Conservation (phyloP, 2,113 vertebrate species). For the Rostratula benghalensis region DNA sequence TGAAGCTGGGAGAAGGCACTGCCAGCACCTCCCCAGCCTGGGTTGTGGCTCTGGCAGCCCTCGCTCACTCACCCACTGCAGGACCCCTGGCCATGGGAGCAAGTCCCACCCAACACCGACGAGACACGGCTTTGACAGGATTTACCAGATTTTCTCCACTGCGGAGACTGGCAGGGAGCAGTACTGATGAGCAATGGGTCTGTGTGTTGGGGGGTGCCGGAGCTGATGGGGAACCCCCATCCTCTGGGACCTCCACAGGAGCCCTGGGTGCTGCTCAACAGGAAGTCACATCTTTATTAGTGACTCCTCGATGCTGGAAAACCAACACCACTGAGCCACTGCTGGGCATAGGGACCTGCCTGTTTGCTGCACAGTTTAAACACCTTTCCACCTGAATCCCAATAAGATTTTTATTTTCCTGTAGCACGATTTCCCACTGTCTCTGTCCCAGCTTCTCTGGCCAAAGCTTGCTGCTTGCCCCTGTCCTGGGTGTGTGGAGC, state of each 20-base stretch:
- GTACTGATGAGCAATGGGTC: fast-evolving
- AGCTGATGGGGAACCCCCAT: background rate
- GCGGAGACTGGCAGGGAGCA: background rate
- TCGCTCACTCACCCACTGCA: fast-evolving
- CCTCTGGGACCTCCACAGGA: background rate
- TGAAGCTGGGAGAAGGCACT: background rate
- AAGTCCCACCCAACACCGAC: background rate
- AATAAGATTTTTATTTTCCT: background rate
- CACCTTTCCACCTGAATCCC: background rate
- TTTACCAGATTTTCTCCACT: background rate
- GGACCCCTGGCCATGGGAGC: background rate
- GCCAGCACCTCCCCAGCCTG: background rate
- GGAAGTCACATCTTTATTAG: background rate
- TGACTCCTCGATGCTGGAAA: fast-evolving
- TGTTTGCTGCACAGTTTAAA: background rate
- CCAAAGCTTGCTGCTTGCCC: background rate
- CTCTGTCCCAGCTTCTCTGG: background rate
- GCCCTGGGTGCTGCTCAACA: background rate
- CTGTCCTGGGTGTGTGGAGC: fast-evolving
- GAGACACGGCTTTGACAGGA: background rate
- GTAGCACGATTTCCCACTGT: background rate
- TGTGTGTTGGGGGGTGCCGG: fast-evolving
- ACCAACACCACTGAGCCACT: background rate
- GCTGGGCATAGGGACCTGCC: background rate
- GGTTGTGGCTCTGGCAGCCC: background rate